Evolutionary conservation across 2,888 invertebrate species (phyloP).

Genomic region (Drosophila quinaria): DNA sequence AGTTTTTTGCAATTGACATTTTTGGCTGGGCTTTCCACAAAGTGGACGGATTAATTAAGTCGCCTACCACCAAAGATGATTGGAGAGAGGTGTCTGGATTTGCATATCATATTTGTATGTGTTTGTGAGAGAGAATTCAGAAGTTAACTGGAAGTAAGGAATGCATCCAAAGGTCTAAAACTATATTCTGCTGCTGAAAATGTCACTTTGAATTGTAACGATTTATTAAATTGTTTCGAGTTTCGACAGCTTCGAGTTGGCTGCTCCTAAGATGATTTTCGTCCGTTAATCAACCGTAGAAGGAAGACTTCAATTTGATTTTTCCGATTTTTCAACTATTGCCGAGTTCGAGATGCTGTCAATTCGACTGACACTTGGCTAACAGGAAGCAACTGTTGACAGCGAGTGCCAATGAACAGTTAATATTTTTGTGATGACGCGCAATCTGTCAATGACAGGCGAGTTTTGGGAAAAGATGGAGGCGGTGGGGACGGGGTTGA

Average conservation of each 20-base stretch:
- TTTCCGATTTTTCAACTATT: conserved; percentile 60
- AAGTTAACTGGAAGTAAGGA: background rate
- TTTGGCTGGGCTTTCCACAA: conserved; percentile 46
- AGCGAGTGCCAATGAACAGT: conserved; percentile 69
- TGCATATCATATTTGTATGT: conserved; percentile 40
- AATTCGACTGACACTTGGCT: conserved; percentile 23
- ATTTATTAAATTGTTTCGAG: conserved; percentile 24
- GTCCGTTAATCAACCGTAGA: conserved; percentile 9
- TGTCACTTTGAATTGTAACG: background rate
- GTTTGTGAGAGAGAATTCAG: background rate
- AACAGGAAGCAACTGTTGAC: conserved; percentile 48
- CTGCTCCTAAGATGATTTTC: background rate
- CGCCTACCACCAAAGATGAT: conserved; percentile 6
- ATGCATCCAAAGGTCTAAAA: background rate
- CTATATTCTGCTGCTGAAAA: background rate
- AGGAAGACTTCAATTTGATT: conserved; percentile 57
- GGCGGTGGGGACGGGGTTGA: background rate
- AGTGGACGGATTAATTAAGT: conserved; percentile 61
- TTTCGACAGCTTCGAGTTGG: conserved; percentile 1
- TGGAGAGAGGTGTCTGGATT: conserved; percentile 25
- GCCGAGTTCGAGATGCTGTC: conserved; percentile 24
- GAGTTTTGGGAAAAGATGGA: background rate
- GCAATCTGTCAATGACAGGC: conserved; percentile 83
- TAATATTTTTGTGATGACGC: conserved; percentile 82
- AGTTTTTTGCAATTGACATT: conserved; percentile 65